Evolutionary conservation across 1,140 invertebrate species (phyloP), one percentile per base, ranked within the genome.

Genomic region (Trichoplusia ni): DNA sequence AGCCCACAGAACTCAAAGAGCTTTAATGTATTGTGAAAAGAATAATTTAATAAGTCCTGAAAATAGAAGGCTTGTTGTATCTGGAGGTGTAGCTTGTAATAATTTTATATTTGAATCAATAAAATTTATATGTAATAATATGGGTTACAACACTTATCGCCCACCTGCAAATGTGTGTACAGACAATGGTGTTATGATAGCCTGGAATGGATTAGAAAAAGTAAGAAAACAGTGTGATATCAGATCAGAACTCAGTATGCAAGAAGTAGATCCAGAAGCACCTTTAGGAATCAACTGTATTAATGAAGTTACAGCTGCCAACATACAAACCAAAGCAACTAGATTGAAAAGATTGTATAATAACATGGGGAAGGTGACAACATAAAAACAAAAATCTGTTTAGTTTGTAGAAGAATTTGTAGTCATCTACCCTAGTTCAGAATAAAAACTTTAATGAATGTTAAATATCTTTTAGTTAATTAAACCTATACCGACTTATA

Each of bases 161-260:
- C 97, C 98, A 13, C 95, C 97, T 9, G 93, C 95, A n/a, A 92
- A 94, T 77, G 92, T 99, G 0, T 99, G 98, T 81, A 98, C 96
- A 2, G 99, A 99, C 85, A 99, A 99, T 94, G 99, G 98, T 13
- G 92, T 98, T n/a, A 99, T 99, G 99, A 98, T 99, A 70, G 98
- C 98, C 14, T 99, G 98, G 98, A 98, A 98, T 93, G 98, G 97
- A 5, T 91, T 98, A 27, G 98, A 99, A 90, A 95, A 94, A 82
- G 78, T 86, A 29, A 79, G 59, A 56, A 76, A 67, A 40, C 19
- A 69, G 14, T 63, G 59, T 85, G 87, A 70, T 64, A 64, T 70
- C 64, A 31, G 38, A 44, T 37, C 37, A 31, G 53, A 73, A 49
- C 38, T 79, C 9, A 21, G 70, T 14, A 2, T 78, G 11, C 68